Evolutionary conservation across 2,888 invertebrate genomes (phyloP).

Genomic region (Maniola hyperantus): DNA sequence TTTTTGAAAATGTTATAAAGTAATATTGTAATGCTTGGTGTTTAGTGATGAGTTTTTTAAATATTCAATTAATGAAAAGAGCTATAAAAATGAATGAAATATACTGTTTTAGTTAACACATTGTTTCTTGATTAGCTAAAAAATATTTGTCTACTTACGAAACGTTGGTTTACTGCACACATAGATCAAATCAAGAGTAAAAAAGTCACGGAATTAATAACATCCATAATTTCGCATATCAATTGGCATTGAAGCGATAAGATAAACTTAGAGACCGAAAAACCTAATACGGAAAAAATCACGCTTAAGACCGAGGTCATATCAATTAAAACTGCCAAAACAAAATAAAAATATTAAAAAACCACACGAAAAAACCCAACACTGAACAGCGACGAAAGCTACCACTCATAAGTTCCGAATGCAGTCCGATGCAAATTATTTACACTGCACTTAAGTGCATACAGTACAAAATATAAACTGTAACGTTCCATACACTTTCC

Average conservation of each 20-base stretch:
- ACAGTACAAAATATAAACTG: constrained; percentile 36
- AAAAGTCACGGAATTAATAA: constrained; percentile 15
- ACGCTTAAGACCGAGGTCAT: constrained; percentile 55
- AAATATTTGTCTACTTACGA: constrained; percentile 43
- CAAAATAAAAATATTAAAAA: constrained; percentile 47
- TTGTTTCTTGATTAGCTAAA: background rate
- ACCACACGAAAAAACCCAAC: constrained; percentile 58
- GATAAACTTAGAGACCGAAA: constrained; percentile 15
- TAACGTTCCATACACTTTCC: constrained; percentile 34
- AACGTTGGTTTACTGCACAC: constrained; percentile 35
- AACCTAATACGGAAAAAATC: constrained; percentile 42
- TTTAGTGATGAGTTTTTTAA: background rate
- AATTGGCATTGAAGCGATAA: constrained; percentile 16
- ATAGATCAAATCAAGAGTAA: constrained; percentile 14
- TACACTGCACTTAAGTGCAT: constrained; percentile 74
- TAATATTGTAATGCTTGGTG: background rate
- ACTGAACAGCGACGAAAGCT: constrained; percentile 71
- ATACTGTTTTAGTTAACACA: background rate
- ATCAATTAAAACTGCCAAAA: constrained; percentile 49
- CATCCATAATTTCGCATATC: constrained; percentile 10
- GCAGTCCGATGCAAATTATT: constrained; percentile 79
- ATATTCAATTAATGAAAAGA: background rate
- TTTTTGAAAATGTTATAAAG: background rate
- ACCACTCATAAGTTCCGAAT: constrained; percentile 77
- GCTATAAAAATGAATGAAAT: background rate